Percentiles rank a stretch among this genome's conserved stretches.
Conservation (phyloP, 2,113 vertebrate genomes). For the Collichthys lucidus region DNA sequence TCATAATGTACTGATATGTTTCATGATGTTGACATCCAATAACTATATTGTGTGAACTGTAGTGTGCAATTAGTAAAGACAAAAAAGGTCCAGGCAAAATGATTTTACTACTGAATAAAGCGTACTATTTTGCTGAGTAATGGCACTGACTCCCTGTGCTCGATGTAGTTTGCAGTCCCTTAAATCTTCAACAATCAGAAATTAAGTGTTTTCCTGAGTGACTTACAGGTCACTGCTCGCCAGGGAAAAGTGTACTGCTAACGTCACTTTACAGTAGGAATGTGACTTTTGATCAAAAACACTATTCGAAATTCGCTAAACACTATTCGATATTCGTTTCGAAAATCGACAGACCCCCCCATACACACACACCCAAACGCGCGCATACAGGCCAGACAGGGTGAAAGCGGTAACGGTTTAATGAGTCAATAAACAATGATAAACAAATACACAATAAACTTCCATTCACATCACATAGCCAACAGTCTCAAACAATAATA, state of each 20-base stretch:
- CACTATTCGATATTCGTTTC: too few species aligned
- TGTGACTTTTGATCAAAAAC: too few species aligned
- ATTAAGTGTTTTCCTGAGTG: conserved; percentile 14
- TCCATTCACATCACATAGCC: too few species aligned
- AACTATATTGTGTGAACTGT: background rate
- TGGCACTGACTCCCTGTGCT: background rate
- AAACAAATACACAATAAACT: too few species aligned
- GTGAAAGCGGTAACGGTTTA: too few species aligned
- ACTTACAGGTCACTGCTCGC: conserved; percentile 2
- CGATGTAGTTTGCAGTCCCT: background rate
- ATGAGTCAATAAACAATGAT: too few species aligned
- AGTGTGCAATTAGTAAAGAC: background rate
- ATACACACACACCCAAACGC: too few species aligned
- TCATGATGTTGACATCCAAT: background rate
- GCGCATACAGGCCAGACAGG: too few species aligned
- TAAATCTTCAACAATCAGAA: background rate
- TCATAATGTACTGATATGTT: background rate
- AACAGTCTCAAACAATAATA: too few species aligned
- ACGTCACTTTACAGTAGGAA: background rate
- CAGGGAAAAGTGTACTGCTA: background rate
- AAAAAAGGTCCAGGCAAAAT: background rate
- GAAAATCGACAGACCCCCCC: too few species aligned
- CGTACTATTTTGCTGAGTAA: background rate
- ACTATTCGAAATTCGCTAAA: too few species aligned
- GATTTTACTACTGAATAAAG: conserved; percentile 1